These are phyloP conservation scores for Rynchops niger DNA, from an alignment of 2,113 vertebrate species.

Conservation along the genomic window DNA sequence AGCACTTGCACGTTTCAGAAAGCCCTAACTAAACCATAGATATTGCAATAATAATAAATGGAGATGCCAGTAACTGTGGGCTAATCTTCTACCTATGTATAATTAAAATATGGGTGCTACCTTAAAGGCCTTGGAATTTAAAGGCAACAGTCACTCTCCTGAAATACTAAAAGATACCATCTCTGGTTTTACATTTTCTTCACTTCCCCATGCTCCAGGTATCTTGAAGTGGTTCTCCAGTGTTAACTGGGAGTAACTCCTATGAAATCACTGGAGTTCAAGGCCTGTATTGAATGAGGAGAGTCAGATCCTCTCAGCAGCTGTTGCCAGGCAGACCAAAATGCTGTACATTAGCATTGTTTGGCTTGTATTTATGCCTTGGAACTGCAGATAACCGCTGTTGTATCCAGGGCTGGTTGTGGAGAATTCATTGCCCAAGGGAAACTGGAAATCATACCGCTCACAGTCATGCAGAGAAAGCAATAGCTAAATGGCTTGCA, in stretches of 20 bases:
- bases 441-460: constrained; percentile 5
- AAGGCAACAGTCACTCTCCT: neutral
- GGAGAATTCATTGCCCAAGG: constrained; percentile 37
- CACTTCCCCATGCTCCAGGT: neutral
- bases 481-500: neutral
- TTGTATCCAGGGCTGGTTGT: neutral
- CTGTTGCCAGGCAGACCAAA: neutral
- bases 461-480: neutral
- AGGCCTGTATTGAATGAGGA: neutral
- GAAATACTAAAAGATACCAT: neutral
- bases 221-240: neutral
- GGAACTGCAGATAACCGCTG: constrained; percentile 10
- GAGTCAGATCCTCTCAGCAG: neutral
- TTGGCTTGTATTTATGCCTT: constrained; percentile 15
- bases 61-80: neutral
- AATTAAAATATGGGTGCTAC: neutral
- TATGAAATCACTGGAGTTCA: neutral
- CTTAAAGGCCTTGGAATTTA: neutral
- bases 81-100: neutral
- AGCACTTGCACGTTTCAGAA: neutral
- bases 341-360: neutral
- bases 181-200: neutral
- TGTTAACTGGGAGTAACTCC: neutral
- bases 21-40: neutral
- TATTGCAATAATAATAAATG: neutral